Percentiles rank a stretch among this genome's conserved stretches.
phyloP scores from a whole-genome alignment of 2,888 invertebrate species.

The Branchellion lobata region DNA sequence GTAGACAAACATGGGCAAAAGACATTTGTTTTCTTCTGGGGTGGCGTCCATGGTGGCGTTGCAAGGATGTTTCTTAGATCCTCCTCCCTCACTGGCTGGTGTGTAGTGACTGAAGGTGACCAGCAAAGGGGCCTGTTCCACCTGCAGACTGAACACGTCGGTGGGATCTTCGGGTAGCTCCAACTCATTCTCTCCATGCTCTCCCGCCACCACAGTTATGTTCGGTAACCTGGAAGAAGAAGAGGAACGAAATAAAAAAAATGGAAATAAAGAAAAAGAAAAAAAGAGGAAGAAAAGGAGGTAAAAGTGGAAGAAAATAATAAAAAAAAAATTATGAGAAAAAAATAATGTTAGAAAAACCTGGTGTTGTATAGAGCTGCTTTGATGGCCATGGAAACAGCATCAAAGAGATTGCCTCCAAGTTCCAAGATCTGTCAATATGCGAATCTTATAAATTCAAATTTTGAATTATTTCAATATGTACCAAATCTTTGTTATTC shows the following conservation, averaged over 20 bases:
- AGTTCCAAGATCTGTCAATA: slow-evolving; percentile 78
- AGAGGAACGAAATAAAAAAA: background rate
- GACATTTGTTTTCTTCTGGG: slow-evolving; percentile 86
- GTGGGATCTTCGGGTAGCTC: slow-evolving; percentile 84
- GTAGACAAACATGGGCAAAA: slow-evolving; percentile 68
- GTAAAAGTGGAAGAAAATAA: too few species aligned
- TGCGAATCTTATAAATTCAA: too few species aligned
- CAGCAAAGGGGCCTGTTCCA: slow-evolving; percentile 75
- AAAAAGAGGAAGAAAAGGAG: too few species aligned
- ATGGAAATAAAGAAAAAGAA: background rate
- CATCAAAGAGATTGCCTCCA: slow-evolving; percentile 93
- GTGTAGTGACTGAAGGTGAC: slow-evolving; percentile 67
- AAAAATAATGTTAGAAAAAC: slow-evolving; percentile 52
- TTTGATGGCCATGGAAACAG: slow-evolving; percentile 87
- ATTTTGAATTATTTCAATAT: too few species aligned
- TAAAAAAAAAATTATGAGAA: too few species aligned
- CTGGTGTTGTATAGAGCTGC: slow-evolving; percentile 80
- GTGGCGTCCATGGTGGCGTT: slow-evolving; percentile 86
- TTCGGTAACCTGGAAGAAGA: slow-evolving; percentile 56
- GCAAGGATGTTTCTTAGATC: too few species aligned
- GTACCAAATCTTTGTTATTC: too few species aligned
- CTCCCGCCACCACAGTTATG: slow-evolving; percentile 57
- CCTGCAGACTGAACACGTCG: slow-evolving; percentile 76
- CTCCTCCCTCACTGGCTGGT: too few species aligned
- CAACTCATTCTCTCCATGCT: slow-evolving; percentile 79